Base-by-base conservation (phyloP, 2,888 invertebrate species). In the Elgonia sp. region DNA sequence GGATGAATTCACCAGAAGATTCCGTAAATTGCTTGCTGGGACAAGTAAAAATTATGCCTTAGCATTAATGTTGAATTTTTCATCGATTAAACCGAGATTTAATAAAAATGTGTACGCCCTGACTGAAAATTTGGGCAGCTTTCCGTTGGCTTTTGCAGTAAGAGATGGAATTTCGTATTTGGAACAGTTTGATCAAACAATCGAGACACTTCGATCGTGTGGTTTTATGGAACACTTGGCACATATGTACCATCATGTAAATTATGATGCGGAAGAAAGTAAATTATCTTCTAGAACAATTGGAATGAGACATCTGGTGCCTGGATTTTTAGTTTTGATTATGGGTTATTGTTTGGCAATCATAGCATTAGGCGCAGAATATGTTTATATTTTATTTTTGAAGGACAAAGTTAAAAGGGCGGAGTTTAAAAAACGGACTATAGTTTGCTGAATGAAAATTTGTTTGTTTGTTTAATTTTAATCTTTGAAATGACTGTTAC, bases 131-230 rank as follows among this genome's bases (percentile, higher is more conserved):
- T 55, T 92, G 7, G 91, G 91, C 4, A 91, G 72, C 46, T 92
- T 88, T 84, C 93, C 94, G 0, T n/a, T 94, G 1, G 91, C 92
- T 5, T 82, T 93, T 2, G 92, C 92, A 4, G 88, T 91, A 0
- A 92, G 93, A 91, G 77, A 82, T 20, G 93, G 92, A 4, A 88
- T 92, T 39, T 92, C 94, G 0, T 91, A 90, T 70, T 65, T 92
- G 16, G 10, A 20, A 0, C 53, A 75, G 8, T 81, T 93, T 16
- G 89, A 94, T 80, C 4, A 6, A 0, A 88, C 76, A 46, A 91
- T 94, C 0, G 86, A 80, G 5, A 0, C 55, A 0, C 55, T 91
- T 0, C 82, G 88, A 10, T 90, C 92, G 67, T 37, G 70, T 20
- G 94, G 94, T 5, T 65, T 93, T 1, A 75, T 92, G 0, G 46